A percentile compares a stretch with the other conserved stretches of the same genome.
Evolutionary conservation across 2,797 vertebrate genomes (phyloP).

Genomic region (Diceros bicornis): DNA sequence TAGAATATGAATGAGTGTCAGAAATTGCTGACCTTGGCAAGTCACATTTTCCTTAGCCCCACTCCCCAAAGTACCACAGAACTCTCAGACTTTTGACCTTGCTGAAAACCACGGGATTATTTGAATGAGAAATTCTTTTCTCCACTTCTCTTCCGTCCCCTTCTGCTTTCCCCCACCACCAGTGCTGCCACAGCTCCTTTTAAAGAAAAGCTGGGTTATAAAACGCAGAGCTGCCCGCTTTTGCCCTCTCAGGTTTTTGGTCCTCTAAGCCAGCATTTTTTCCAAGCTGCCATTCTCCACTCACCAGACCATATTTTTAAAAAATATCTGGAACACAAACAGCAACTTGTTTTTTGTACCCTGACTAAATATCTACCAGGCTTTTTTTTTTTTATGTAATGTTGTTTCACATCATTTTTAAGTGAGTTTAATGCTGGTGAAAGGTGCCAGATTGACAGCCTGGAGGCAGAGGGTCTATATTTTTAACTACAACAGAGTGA

Average conservation of each 20-base stretch:
- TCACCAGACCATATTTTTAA: neutral
- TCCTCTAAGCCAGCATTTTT: neutral
- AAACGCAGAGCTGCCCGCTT: neutral
- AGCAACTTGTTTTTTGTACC: conserved; percentile 49
- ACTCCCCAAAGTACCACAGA: conserved; percentile 46
- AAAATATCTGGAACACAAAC: conserved; percentile 7
- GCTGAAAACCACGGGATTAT: conserved; percentile 66
- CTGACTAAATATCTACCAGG: conserved; percentile 49
- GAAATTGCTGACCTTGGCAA: conserved; percentile 56
- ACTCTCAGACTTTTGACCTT: conserved; percentile 73
- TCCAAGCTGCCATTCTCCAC: neutral
- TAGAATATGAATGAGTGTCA: conserved; percentile 68
- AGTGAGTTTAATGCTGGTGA: conserved; percentile 48
- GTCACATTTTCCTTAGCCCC: conserved; percentile 46
- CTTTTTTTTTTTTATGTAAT: conserved; percentile 2
- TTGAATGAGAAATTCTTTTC: conserved; percentile 37
- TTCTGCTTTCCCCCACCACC: neutral
- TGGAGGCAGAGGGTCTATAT: neutral
- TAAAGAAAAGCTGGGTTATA: neutral
- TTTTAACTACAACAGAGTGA: neutral
- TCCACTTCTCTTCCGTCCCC: neutral
- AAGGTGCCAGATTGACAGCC: conserved; percentile 20
- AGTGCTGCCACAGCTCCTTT: neutral
- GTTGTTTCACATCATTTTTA: conserved; percentile 62
- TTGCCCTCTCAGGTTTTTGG: neutral